These are phyloP conservation scores for Rhinolophus sinicus DNA, from an alignment of 2,113 vertebrate species.

Conservation along the genomic window DNA sequence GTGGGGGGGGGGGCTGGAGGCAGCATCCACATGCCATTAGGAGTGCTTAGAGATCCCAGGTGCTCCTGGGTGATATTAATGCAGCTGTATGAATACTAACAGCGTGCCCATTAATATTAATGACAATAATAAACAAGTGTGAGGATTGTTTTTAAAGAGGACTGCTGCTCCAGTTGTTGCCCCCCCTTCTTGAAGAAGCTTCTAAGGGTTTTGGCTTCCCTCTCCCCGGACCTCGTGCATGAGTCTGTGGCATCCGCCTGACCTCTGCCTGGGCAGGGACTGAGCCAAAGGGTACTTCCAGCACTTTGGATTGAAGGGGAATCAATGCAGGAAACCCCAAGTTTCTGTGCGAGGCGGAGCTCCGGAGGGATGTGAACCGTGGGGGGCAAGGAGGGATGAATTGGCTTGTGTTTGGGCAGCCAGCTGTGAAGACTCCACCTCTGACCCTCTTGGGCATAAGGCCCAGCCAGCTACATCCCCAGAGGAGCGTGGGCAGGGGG, in stretches of 20 bases:
- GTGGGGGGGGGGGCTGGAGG: constrained; percentile 20
- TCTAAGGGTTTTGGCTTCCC: constrained; percentile 24
- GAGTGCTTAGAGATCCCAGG: constrained; percentile 79
- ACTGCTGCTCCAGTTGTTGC: background rate
- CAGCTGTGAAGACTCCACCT: background rate
- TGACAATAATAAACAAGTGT: constrained; percentile 81
- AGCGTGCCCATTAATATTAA: constrained; percentile 81
- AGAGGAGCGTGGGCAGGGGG: constrained; percentile 47
- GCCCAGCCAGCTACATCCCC: constrained; percentile 54
- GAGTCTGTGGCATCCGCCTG: background rate
- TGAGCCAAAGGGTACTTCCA: constrained; percentile 15
- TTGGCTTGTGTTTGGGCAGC: background rate
- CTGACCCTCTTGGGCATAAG: constrained; percentile 6
- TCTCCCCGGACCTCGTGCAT: constrained; percentile 13
- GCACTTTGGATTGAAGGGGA: background rate
- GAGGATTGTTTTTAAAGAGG: constrained; percentile 74
- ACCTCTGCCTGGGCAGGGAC: constrained; percentile 35
- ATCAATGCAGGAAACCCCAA: background rate
- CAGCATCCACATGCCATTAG: constrained; percentile 64
- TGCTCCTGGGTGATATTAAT: constrained; percentile 70
- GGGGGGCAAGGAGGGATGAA: background rate
- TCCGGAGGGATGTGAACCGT: background rate
- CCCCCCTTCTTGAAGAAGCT: constrained; percentile 60
- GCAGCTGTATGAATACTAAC: constrained; percentile 79
- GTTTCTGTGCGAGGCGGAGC: background rate